A percentile compares a stretch with the other conserved stretches of the same genome.
phyloP scores from a whole-genome alignment of 2,888 invertebrate genomes.

The Sphecodes monilicornis region DNA sequence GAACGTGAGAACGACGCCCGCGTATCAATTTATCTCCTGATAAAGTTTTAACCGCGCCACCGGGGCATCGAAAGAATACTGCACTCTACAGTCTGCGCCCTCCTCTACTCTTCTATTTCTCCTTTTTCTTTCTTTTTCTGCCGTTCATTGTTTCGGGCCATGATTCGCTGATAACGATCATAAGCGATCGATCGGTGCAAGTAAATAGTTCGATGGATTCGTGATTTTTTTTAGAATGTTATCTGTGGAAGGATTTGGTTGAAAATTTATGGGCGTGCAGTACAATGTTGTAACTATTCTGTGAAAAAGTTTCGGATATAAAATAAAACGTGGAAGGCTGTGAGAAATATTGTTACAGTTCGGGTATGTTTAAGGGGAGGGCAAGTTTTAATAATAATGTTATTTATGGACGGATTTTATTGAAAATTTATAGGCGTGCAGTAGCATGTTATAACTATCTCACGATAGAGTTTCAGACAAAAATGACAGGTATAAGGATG shows the following conservation, averaged over 20 bases:
- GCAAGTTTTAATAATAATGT: not conserved
- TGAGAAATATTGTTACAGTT: not conserved
- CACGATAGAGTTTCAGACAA: no score
- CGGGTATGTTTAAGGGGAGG: not conserved
- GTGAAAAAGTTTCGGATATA: not conserved
- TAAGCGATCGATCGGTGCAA: not conserved
- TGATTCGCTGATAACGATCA: not conserved
- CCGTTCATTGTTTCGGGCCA: not conserved
- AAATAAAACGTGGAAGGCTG: not conserved
- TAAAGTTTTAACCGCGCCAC: constrained; percentile 20
- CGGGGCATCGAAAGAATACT: constrained; percentile 8
- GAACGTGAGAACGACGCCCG: constrained; percentile 24
- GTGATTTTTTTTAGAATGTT: not conserved
- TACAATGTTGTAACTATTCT: not conserved
- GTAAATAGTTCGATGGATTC: not conserved
- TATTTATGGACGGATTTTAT: not conserved
- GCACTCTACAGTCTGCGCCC: not conserved
- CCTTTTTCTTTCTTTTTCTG: not conserved
- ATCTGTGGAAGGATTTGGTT: not conserved
- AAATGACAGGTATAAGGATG: no score
- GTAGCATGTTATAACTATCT: no score
- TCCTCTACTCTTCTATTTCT: not conserved
- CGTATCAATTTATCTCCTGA: constrained; percentile 44
- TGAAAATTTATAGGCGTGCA: not conserved
- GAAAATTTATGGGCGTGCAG: not conserved